Conservation (phyloP, 2,888 invertebrate species). For the Saturnia japonica region DNA sequence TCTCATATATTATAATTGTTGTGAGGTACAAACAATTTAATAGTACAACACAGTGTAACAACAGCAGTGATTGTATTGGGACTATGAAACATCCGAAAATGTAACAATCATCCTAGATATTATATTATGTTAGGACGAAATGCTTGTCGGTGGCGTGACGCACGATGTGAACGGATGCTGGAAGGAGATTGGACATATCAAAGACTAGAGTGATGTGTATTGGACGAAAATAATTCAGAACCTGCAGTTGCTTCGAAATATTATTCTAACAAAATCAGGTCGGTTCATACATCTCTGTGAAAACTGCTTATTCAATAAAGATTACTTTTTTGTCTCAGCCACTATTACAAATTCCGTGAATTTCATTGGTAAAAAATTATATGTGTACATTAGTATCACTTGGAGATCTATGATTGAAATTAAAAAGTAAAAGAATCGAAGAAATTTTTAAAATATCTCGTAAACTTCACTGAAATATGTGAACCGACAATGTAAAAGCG, state of each 20-base stretch:
- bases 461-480: constrained; percentile 13
- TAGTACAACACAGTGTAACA: neutral
- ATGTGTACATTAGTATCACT: too few species aligned
- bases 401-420: neutral
- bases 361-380: too few species aligned
- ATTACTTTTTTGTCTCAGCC: too few species aligned
- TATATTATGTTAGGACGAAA: neutral
- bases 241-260: constrained; percentile 50
- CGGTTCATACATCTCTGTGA: constrained; percentile 16
- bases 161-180: neutral
- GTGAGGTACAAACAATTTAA: neutral
- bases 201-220: constrained; percentile 44
- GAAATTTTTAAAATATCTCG: neutral
- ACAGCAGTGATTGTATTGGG: neutral
- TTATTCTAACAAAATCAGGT: constrained; percentile 25
- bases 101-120: neutral
- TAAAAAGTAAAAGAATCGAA: neutral
- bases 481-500: constrained; percentile 16
- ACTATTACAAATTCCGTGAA: too few species aligned
- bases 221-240: constrained; percentile 35
- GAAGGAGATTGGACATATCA: constrained; percentile 45
- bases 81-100: neutral
- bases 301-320: neutral
- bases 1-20: neutral
- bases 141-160: neutral